Conservation (phyloP, 2,888 invertebrate genomes). For the Dryobota labecula region DNA sequence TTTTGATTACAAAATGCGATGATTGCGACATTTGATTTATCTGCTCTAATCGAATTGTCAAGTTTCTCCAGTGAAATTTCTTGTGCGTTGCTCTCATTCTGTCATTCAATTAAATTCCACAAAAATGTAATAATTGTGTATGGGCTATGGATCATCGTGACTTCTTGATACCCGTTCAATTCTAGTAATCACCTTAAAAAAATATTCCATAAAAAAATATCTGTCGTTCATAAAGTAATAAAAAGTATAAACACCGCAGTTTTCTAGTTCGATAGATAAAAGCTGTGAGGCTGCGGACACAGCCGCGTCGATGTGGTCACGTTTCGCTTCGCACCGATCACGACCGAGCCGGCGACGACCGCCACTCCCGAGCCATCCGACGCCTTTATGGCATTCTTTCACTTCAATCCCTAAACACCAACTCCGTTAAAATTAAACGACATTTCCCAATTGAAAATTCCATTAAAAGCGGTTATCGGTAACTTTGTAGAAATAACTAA, state of each 20-base stretch:
- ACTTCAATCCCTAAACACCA: constrained; percentile 56
- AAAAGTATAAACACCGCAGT: constrained; percentile 49
- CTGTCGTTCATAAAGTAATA: constrained; percentile 57
- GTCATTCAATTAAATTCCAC: constrained; percentile 1
- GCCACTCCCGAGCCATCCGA: constrained; percentile 38
- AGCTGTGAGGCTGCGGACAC: constrained; percentile 50
- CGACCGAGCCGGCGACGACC: constrained; percentile 53
- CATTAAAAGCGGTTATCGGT: constrained; percentile 22
- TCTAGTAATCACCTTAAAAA: constrained; percentile 9
- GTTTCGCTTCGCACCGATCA: constrained; percentile 69
- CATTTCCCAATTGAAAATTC: constrained; percentile 4
- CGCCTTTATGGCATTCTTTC: constrained; percentile 59
- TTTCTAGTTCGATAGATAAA: constrained; percentile 65
- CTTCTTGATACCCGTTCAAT: constrained; percentile 4
- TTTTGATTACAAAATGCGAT: constrained; percentile 32
- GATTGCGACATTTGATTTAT: constrained; percentile 4
- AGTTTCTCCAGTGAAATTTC: not conserved
- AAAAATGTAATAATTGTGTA: not conserved
- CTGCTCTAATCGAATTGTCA: constrained; percentile 2
- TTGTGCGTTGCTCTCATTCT: constrained; percentile 11
- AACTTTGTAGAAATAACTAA: constrained; percentile 28
- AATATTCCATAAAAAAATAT: constrained; percentile 25
- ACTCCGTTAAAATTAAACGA: constrained; percentile 12
- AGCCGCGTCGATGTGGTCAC: constrained; percentile 63
- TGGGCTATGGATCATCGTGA: constrained; percentile 14